Percentiles rank a stretch among this genome's conserved stretches.
Conservation (phyloP, 2,888 invertebrate genomes). For the Heliconius ismenius region DNA sequence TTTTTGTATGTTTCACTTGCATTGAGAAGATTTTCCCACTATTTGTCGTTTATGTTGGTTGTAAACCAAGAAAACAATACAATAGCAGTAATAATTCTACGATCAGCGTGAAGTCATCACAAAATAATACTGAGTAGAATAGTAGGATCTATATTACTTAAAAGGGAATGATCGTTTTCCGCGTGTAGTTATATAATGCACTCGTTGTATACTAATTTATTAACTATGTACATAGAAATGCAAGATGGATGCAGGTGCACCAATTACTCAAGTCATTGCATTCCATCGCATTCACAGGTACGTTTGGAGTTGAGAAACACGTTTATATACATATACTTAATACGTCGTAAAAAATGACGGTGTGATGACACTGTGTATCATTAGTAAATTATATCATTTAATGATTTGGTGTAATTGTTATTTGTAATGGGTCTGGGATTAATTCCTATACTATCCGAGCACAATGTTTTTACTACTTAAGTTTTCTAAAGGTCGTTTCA, state of each 20-base stretch:
- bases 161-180: slow-evolving; percentile 3
- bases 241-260: slow-evolving; percentile 22
- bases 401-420: not conserved
- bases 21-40: not conserved
- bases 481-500: not conserved
- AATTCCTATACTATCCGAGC: too few species aligned
- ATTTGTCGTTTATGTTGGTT: not conserved
- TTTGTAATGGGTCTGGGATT: not conserved
- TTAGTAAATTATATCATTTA: slow-evolving; percentile 1
- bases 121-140: not conserved
- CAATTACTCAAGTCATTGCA: slow-evolving; percentile 22
- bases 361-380: not conserved
- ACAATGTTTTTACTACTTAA: not conserved
- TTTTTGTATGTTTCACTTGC: not conserved
- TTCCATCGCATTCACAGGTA: slow-evolving; percentile 21
- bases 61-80: not conserved
- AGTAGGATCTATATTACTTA: slow-evolving; percentile 2
- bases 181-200: slow-evolving; percentile 6
- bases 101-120: too few species aligned
- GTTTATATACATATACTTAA: slow-evolving; percentile 3
- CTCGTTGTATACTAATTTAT: slow-evolving; percentile 18
- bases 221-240: slow-evolving; percentile 13
- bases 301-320: slow-evolving; percentile 7
- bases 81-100: not conserved
- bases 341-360: not conserved